phyloP scores from a whole-genome alignment of 1,140 invertebrate genomes.

The Neodiprion virginianus region DNA sequence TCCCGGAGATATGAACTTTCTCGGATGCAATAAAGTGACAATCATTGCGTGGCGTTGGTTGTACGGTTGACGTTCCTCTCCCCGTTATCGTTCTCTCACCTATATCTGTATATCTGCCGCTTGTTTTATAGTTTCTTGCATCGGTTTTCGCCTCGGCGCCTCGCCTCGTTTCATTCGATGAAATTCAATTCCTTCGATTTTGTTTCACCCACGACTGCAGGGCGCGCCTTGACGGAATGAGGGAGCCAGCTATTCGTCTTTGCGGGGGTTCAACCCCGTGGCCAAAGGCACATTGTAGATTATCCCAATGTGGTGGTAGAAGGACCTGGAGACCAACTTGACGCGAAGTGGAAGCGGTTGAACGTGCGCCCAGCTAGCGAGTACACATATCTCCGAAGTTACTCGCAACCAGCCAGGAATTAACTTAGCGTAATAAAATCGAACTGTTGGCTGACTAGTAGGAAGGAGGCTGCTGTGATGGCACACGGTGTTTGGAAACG shows the following conservation, averaged over 20 bases:
- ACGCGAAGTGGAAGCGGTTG: too few relatives aligned
- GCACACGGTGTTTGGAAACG: neutral
- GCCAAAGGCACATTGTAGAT: too few relatives aligned
- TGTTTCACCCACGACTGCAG: neutral
- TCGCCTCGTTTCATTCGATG: neutral
- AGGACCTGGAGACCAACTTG: too few relatives aligned
- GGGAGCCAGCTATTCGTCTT: too few relatives aligned
- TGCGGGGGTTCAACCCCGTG: too few relatives aligned
- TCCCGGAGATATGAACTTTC: conserved; percentile 16
- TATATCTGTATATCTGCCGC: conserved; percentile 13
- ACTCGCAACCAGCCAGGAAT: too few relatives aligned
- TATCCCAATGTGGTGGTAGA: too few relatives aligned
- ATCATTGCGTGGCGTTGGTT: conserved; percentile 24
- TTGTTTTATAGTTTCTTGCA: neutral
- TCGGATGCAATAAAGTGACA: conserved; percentile 30
- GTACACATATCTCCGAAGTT: too few relatives aligned
- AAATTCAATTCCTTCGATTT: conserved; percentile 8
- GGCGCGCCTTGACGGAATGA: too few relatives aligned
- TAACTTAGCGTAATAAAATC: neutral
- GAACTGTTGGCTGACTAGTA: neutral
- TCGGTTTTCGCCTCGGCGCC: neutral
- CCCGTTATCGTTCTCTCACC: conserved; percentile 6
- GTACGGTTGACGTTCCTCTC: conserved; percentile 23
- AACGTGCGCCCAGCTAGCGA: too few relatives aligned
- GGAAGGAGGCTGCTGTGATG: neutral